A percentile compares a stretch with the other conserved stretches of the same genome.
Conservation (phyloP, 2,113 vertebrate genomes). For the Pyxicephalus adspersus region DNA sequence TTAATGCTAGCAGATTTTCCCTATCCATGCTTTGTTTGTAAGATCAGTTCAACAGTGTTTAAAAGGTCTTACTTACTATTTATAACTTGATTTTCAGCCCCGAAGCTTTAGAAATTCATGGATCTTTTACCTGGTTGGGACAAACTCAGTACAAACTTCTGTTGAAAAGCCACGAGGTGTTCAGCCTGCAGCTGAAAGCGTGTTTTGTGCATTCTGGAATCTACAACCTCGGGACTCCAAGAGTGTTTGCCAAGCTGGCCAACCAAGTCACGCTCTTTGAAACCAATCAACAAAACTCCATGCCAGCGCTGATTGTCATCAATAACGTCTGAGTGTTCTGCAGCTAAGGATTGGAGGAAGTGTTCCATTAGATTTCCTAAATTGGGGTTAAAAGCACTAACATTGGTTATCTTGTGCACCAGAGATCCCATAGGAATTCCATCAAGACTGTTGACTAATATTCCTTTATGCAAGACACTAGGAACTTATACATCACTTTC, state of each 20-base stretch:
- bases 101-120: slow-evolving; percentile 85
- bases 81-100: slow-evolving; percentile 67
- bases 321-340: slow-evolving; percentile 76
- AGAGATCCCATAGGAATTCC: slow-evolving; percentile 66
- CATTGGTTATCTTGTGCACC: slow-evolving; percentile 66
- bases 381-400: slow-evolving; percentile 60
- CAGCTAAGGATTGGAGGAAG: slow-evolving; percentile 57
- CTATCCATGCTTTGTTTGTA: no score
- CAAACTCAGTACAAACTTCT: slow-evolving; percentile 91
- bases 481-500: slow-evolving; percentile 70
- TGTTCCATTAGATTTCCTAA: slow-evolving; percentile 66
- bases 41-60: no score
- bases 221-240: slow-evolving; percentile 92
- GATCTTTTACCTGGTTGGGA: slow-evolving; percentile 92
- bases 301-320: slow-evolving; percentile 94
- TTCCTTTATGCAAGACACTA: slow-evolving; percentile 71
- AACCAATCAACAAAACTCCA: slow-evolving; percentile 89
- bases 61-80: no score
- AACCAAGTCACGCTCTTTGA: slow-evolving; percentile 84
- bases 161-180: slow-evolving; percentile 82
- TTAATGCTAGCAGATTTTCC: no score
- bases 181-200: slow-evolving; percentile 81
- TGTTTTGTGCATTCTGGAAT: slow-evolving; percentile 93
- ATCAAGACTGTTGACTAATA: slow-evolving; percentile 64
- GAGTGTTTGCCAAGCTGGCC: slow-evolving; percentile 86